Conservation (phyloP, 2,113 vertebrate species). For the Halcyon malimbica region DNA sequence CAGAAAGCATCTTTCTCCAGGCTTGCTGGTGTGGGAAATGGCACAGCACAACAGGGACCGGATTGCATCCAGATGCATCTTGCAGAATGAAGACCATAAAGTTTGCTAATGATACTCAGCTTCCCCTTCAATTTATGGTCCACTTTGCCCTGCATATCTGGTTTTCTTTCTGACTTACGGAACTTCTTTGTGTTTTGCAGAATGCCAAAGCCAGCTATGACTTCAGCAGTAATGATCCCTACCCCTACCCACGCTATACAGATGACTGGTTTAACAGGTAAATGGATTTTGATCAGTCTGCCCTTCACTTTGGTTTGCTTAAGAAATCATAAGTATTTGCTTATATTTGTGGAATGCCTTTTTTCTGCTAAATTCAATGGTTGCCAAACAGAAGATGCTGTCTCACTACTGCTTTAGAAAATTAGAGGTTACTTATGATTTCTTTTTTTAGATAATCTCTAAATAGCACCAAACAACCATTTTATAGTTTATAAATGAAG, state of each 20-base stretch:
- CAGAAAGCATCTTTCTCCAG: background rate
- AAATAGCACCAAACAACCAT: background rate
- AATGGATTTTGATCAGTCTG: background rate
- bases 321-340: background rate
- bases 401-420: background rate
- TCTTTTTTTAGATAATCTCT: background rate
- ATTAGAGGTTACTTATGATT: background rate
- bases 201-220: conserved; percentile 98
- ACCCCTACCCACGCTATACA: conserved; percentile 95
- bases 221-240: conserved; percentile 99
- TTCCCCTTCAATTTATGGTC: background rate
- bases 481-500: background rate
- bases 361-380: background rate
- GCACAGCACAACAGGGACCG: background rate
- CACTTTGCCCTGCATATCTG: background rate
- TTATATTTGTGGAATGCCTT: background rate
- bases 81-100: background rate
- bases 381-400: background rate
- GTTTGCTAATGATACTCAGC: background rate
- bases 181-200: conserved; percentile 81
- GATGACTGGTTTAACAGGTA: conserved; percentile 99
- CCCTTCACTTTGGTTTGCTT: background rate
- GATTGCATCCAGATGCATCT: background rate
- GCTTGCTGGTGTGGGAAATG: background rate
- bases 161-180: background rate